Conservation (phyloP, 1,140 invertebrate genomes). For the Probaryconus sp. region DNA sequence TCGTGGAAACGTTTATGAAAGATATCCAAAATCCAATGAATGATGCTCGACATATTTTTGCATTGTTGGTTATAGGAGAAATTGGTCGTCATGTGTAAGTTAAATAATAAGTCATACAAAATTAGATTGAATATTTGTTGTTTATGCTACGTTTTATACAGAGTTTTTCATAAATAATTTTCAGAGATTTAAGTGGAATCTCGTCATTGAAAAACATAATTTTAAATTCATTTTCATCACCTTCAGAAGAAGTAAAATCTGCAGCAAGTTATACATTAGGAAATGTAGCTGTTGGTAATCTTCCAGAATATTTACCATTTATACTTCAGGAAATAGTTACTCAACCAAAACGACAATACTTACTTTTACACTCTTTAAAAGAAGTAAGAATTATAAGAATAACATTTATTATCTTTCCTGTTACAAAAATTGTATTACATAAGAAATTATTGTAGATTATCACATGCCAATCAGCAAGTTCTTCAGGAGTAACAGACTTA, state of each 20-base stretch:
- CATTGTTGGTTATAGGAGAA: conserved; percentile 95
- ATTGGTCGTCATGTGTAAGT: conserved; percentile 95
- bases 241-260: conserved; percentile 94
- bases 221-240: conserved; percentile 86
- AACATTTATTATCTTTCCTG: conserved; percentile 23
- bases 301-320: conserved; percentile 95
- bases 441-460: conserved; percentile 83
- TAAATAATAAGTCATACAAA: conserved; percentile 7
- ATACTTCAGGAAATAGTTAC: conserved; percentile 95
- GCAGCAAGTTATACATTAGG: conserved; percentile 98
- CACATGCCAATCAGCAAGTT: conserved; percentile 89
- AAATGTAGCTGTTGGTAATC: conserved; percentile 95
- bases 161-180: conserved; percentile 57
- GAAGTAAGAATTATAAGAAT: conserved; percentile 82
- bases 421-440: conserved; percentile 10
- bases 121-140: neutral
- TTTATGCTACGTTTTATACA: neutral
- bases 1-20: conserved; percentile 91
- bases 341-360: conserved; percentile 96
- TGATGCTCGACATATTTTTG: conserved; percentile 94
- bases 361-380: conserved; percentile 97
- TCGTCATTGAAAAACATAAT: conserved; percentile 86
- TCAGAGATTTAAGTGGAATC: conserved; percentile 91
- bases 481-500: conserved; percentile 86
- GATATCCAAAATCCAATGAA: conserved; percentile 86